Conservation (phyloP, 2,797 vertebrate genomes). For the Notolepis coatsorum region DNA sequence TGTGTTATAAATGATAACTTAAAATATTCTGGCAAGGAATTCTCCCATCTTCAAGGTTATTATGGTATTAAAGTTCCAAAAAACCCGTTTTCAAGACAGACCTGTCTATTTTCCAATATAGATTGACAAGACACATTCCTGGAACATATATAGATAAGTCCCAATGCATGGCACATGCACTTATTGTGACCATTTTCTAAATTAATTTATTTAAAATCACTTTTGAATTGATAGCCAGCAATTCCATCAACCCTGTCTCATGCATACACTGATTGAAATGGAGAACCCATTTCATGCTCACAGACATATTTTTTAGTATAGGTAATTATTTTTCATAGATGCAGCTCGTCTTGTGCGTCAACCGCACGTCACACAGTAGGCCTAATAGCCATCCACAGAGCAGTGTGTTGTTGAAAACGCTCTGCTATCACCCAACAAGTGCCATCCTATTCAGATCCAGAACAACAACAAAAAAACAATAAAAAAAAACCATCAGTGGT, state of each 20-base stretch:
- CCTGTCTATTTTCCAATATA: neutral
- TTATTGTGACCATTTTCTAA: neutral
- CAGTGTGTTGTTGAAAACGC: conserved; percentile 47
- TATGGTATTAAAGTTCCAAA: neutral
- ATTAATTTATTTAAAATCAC: neutral
- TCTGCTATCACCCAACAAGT: conserved; percentile 47
- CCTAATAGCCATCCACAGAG: conserved; percentile 79
- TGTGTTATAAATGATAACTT: no score
- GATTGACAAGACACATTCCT: no score
- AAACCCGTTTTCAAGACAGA: neutral
- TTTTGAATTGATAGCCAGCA: neutral
- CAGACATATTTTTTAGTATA: conserved; percentile 69
- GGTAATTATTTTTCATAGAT: conserved; percentile 89
- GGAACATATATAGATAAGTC: no score
- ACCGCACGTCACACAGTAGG: conserved; percentile 90
- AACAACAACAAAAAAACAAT: neutral
- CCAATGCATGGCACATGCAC: no score
- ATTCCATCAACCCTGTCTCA: neutral
- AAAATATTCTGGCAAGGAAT: no score
- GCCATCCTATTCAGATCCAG: conserved; percentile 9
- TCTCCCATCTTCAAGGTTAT: neutral
- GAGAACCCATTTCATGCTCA: conserved; percentile 61
- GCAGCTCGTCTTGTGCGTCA: conserved; percentile 93
- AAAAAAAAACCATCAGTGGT: neutral
- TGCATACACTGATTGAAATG: conserved; percentile 47